Conservation (phyloP, 2,888 invertebrate genomes). For the Eristalinus aeneus region DNA sequence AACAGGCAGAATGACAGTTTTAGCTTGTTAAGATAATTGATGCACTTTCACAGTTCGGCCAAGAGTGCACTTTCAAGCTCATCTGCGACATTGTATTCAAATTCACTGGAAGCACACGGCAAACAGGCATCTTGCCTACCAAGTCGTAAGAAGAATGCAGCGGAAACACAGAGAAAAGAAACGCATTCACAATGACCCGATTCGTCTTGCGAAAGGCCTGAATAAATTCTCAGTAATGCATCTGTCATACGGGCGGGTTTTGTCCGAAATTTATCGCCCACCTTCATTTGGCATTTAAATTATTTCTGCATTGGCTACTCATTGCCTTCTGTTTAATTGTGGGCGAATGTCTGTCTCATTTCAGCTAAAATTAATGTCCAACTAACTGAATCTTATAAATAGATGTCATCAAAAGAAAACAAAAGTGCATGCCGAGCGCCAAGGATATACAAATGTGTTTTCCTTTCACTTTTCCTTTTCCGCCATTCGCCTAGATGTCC, state of each 20-base stretch:
- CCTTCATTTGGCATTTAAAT: conserved; percentile 19
- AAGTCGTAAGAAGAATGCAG: not conserved
- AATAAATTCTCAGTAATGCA: not conserved
- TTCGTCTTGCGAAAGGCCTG: not conserved
- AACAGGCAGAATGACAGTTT: too few relatives aligned
- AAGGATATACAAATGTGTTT: conserved; percentile 40
- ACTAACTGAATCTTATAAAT: conserved; percentile 43
- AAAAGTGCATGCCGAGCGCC: conserved; percentile 46
- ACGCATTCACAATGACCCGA: not conserved
- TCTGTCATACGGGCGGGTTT: not conserved
- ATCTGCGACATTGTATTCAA: not conserved
- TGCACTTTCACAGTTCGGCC: too few relatives aligned
- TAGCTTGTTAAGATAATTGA: too few relatives aligned
- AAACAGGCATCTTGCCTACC: not conserved
- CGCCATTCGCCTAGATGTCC: not conserved
- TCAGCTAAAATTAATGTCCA: conserved; percentile 16
- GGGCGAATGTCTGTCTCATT: conserved; percentile 9
- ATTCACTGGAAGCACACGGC: not conserved
- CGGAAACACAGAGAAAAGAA: not conserved
- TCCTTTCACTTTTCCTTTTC: not conserved
- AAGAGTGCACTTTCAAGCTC: too few relatives aligned
- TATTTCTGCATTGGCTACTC: not conserved
- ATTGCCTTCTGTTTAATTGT: conserved; percentile 30
- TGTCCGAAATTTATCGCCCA: conserved; percentile 19
- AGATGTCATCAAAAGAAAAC: not conserved